phyloP scores from a whole-genome alignment of 2,113 vertebrate species.

The Mixornis gularis region DNA sequence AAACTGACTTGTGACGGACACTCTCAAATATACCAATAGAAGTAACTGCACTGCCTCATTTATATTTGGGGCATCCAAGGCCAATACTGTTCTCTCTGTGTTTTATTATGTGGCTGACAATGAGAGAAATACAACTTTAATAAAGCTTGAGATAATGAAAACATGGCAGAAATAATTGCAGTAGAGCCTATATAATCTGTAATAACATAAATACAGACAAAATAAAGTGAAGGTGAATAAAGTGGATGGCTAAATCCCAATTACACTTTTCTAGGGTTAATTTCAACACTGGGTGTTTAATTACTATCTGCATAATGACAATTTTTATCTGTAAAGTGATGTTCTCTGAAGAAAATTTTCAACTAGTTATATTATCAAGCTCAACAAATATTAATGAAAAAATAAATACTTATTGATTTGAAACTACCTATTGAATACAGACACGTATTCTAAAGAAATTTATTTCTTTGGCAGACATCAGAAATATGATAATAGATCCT shows the following conservation, averaged over 20 bases:
- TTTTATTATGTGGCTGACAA: neutral
- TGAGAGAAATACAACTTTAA: neutral
- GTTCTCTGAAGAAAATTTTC: neutral
- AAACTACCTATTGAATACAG: neutral
- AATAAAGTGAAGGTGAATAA: neutral
- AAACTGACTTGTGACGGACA: neutral
- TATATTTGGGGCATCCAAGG: neutral
- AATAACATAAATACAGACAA: neutral
- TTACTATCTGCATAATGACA: accelerated
- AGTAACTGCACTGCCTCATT: neutral
- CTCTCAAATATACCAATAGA: neutral
- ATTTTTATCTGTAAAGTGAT: neutral
- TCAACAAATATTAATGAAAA: neutral
- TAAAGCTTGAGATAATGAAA: neutral
- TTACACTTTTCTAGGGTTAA: neutral
- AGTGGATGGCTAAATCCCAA: neutral
- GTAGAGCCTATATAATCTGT: neutral
- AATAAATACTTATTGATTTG: neutral
- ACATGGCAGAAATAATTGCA: neutral
- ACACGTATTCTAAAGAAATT: neutral
- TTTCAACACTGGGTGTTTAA: neutral
- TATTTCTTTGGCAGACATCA: neutral
- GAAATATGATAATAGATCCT: neutral
- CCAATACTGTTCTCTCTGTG: neutral
- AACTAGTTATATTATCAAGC: neutral